Evolutionary conservation across 2,888 invertebrate species (phyloP).

Genomic region (Hirtodrosophila confusa): DNA sequence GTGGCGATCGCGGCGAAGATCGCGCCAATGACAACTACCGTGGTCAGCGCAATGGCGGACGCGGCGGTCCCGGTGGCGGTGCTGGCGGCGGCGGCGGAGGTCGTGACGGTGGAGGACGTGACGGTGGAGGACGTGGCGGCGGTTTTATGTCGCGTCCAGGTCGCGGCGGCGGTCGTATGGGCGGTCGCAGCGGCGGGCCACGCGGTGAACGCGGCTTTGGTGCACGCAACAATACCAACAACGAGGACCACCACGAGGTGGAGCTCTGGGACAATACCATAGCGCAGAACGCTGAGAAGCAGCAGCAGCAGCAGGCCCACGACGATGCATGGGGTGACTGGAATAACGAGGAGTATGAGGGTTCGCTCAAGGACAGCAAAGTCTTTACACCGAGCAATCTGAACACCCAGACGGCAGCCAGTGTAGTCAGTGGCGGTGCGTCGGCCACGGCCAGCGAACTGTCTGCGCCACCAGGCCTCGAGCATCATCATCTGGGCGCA

Average conservation of each 20-base stretch:
- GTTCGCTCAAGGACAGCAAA: slow-evolving; percentile 96
- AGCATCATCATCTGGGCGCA: slow-evolving; percentile 82
- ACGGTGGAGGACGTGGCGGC: slow-evolving; percentile 65
- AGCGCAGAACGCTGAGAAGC: slow-evolving; percentile 83
- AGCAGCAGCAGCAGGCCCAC: slow-evolving; percentile 81
- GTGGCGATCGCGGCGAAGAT: slow-evolving; percentile 82
- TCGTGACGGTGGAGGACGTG: slow-evolving; percentile 31
- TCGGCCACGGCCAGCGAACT: slow-evolving; percentile 67
- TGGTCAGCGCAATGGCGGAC: slow-evolving; percentile 67
- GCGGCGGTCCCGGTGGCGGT: slow-evolving; percentile 54
- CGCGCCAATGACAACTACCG: slow-evolving; percentile 72
- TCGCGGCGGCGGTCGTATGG: slow-evolving; percentile 85
- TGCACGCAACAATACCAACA: slow-evolving; percentile 78
- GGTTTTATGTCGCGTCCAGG: slow-evolving; percentile 73
- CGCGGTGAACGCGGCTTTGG: slow-evolving; percentile 81
- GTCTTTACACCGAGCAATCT: slow-evolving; percentile 91
- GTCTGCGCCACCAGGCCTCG: slow-evolving; percentile 85
- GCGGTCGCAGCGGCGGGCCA: slow-evolving; percentile 85
- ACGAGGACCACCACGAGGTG: slow-evolving; percentile 84
- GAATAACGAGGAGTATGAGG: slow-evolving; percentile 97
- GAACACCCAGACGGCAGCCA: slow-evolving; percentile 79
- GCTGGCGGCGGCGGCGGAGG: slow-evolving; percentile 55
- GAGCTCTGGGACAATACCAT: slow-evolving; percentile 87
- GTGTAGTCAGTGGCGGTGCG: slow-evolving; percentile 71
- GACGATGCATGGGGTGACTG: slow-evolving; percentile 88